Evolutionary conservation across 2,888 invertebrate genomes (phyloP), one percentile per base, ranked within the genome.

Genomic region (Dryococelus australis): DNA sequence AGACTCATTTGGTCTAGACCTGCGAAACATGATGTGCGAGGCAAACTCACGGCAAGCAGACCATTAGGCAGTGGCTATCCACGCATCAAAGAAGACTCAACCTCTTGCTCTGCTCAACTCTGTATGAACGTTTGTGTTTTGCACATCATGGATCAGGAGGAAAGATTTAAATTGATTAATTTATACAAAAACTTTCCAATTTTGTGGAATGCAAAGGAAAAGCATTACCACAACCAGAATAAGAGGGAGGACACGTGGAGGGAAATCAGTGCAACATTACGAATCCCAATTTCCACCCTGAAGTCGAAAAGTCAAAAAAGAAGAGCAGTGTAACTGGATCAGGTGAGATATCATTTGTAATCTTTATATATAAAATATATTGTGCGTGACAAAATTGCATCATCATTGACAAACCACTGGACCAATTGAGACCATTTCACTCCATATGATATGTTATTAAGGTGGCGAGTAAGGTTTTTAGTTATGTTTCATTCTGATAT

Each of bases 161-260:
- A 65, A 65, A 65, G 65, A 8, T 65, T 8, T 65, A 16, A 65
- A 65, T 16, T 65, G 65, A 65, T 65, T 6, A 20, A 65, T 6
- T 47, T 47, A 47, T 47, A 47, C 47, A 12, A 47, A 47, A 47
- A 47, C 10, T 65, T 12, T 65, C 16, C 20, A 65, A 65, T 65
- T 12, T 65, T 65, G 65, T 65, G 65, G 65, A 65, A 65, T 65
- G 20, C 65, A 12, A 65, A 65, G 65, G 24, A 65, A 16, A 65
- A 65, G 10, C 65, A 65, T 16, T 65, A 65, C 24, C 65, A 65
- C 65, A 65, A 65, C 24, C 65, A 16, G 16, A 65, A 65, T 65
- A 65, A 65, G 65, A 65, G 65, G 65, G 65, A 65, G 65, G 65
- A 65, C 65, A 16, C 65, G 65, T 65, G 65, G 65, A 65, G 65